A percentile compares a stretch with the other conserved stretches of the same genome.
phyloP scores from a whole-genome alignment of 2,888 invertebrate species.

The Nemotelus pantherinus region DNA sequence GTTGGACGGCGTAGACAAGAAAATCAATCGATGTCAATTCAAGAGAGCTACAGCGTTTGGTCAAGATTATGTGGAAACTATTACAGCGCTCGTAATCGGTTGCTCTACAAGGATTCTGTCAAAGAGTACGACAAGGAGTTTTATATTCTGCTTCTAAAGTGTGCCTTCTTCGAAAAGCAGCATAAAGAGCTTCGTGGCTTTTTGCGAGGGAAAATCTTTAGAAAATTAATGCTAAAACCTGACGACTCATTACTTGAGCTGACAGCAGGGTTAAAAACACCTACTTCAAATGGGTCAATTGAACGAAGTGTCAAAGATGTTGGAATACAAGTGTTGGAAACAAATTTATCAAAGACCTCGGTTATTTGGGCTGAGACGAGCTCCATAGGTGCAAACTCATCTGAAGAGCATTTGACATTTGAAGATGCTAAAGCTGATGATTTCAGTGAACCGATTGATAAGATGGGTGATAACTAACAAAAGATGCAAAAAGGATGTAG shows the following conservation, averaged over 20 bases:
- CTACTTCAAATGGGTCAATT: background rate
- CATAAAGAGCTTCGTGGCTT: background rate
- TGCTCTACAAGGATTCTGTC: background rate
- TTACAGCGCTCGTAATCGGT: background rate
- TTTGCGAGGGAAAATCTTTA: background rate
- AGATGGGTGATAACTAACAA: background rate
- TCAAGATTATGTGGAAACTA: background rate
- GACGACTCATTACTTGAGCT: too few species aligned
- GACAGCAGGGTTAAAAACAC: too few species aligned
- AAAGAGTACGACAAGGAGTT: conserved; percentile 16
- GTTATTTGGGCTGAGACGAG: background rate
- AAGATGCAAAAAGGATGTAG: too few species aligned
- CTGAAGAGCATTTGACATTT: background rate
- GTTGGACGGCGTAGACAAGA: too few species aligned
- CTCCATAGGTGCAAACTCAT: background rate
- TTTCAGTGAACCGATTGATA: background rate
- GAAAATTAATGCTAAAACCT: background rate
- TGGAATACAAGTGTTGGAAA: background rate
- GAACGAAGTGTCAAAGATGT: background rate
- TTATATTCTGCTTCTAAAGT: background rate
- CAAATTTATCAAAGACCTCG: background rate
- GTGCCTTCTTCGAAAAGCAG: background rate
- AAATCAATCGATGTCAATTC: background rate
- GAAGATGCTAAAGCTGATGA: background rate
- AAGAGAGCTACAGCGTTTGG: background rate